Base-by-base conservation (phyloP, 2,888 invertebrate genomes). In the Griposia aprilina region DNA sequence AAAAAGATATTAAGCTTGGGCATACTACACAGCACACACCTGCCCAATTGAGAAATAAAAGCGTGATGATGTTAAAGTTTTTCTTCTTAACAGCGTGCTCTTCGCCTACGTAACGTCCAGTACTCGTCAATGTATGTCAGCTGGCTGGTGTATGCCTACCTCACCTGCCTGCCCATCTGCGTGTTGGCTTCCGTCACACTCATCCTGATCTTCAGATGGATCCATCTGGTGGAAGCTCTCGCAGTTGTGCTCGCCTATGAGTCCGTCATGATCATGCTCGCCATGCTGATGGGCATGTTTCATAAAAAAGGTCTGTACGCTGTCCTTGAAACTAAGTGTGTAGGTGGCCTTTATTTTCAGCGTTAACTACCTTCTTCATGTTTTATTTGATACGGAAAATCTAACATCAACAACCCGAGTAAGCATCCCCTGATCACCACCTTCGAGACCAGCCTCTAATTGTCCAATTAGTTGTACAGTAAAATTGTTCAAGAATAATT, bases 141-240 rank as follows among this genome's bases (percentile, higher is more conserved):
- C 45, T 96, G 96, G 96, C 73, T 96, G 62, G 84, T 90, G 45
- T 96, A 92, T 88, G 93, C 93, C 0, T 92, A 91, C 83, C 78
- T 96, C 74, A 94, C 95, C 0, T 93, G 93, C 0, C 66, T 95
- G 23, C 96, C 96, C 0, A 89, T 92, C 67, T 94, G 95, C 84
- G 36, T 95, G 23, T 89, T 95, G 15, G 94, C 92, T 0, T 85
- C 94, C 69, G 78, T 95, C 65, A 90, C 94, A 0, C 91, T 96
- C 41, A 95, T 94, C 78, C 90, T 95, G 57, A 93, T 95, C 81
- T 96, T 96, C 91, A 89, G 96, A 23, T 96, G 96, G 96, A 94
- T 96, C 82, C 93, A 95, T 71, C 83, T 96, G 26, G n/a, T 95
- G 4, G 90, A 89, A 71, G 93, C 94, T 0, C 81, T 96, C 45